Evolutionary conservation across 2,113 vertebrate species (phyloP).

Genomic region (Equus quagga): DNA sequence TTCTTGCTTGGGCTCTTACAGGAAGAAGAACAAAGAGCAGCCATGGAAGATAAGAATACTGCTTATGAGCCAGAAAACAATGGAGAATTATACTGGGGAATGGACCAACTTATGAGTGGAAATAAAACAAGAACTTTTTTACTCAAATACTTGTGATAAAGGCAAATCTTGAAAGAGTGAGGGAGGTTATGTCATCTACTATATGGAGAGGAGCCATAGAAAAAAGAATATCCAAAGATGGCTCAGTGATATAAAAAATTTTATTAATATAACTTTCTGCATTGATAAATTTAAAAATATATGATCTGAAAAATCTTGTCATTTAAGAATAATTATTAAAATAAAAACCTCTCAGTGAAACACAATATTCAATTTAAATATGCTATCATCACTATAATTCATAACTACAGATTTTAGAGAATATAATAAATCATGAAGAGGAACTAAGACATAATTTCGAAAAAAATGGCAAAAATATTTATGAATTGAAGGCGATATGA

Average conservation of each 20-base stretch:
- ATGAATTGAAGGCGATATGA: neutral
- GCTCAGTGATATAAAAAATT: neutral
- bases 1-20: neutral
- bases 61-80: too few species aligned
- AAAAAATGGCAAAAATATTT: neutral
- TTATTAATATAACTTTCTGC: neutral
- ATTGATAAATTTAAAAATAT: neutral
- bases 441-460: neutral
- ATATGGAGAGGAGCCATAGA: neutral
- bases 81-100: neutral
- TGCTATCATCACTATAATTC: neutral
- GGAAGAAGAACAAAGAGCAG: neutral
- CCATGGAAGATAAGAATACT: neutral
- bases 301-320: neutral
- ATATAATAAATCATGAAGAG: neutral
- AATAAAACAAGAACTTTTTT: neutral
- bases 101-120: neutral
- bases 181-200: neutral
- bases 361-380: neutral
- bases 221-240: neutral
- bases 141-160: neutral
- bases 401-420: neutral
- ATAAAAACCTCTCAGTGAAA: neutral
- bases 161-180: neutral
- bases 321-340: neutral